Percentiles rank a stretch among this genome's conserved stretches.
Evolutionary conservation across 2,888 invertebrate genomes (phyloP).

Genomic region (Griposia aprilina): DNA sequence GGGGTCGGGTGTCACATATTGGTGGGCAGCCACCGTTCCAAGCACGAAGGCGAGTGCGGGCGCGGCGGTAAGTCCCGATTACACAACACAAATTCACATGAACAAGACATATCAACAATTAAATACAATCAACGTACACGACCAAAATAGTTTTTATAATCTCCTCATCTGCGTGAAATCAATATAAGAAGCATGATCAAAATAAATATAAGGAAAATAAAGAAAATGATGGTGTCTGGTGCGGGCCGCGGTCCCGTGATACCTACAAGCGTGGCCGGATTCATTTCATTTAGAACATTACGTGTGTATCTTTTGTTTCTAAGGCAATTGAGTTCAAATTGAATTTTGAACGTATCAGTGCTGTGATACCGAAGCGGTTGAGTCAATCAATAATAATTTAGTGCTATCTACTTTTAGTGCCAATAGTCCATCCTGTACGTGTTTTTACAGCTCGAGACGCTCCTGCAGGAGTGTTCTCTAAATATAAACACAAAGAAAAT

Average conservation of each 20-base stretch:
- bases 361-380: slow-evolving; percentile 75
- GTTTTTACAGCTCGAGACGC: slow-evolving; percentile 72
- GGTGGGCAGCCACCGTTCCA: slow-evolving; percentile 85
- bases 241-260: slow-evolving; percentile 81
- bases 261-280: slow-evolving; percentile 65
- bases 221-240: slow-evolving; percentile 77
- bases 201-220: slow-evolving; percentile 74
- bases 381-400: slow-evolving; percentile 69
- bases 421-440: slow-evolving; percentile 80
- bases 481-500: slow-evolving; percentile 56
- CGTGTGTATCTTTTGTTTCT: slow-evolving; percentile 50
- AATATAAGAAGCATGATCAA: slow-evolving; percentile 85
- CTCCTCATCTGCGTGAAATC: slow-evolving; percentile 81
- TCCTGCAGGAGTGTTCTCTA: slow-evolving; percentile 57
- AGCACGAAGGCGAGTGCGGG: slow-evolving; percentile 89
- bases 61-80: slow-evolving; percentile 84
- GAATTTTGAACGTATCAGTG: slow-evolving; percentile 69
- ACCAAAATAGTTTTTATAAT: slow-evolving; percentile 90
- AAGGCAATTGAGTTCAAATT: slow-evolving; percentile 56
- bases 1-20: slow-evolving; percentile 84
- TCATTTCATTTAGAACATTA: slow-evolving; percentile 35
- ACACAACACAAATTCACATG: slow-evolving; percentile 91
- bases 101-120: slow-evolving; percentile 88
- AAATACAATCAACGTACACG: slow-evolving; percentile 86
- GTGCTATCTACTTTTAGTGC: slow-evolving; percentile 80